These are phyloP conservation scores for Stenoptilia bipunctidactyla DNA, from an alignment of 2,888 invertebrate genomes.

Conservation along the genomic window DNA sequence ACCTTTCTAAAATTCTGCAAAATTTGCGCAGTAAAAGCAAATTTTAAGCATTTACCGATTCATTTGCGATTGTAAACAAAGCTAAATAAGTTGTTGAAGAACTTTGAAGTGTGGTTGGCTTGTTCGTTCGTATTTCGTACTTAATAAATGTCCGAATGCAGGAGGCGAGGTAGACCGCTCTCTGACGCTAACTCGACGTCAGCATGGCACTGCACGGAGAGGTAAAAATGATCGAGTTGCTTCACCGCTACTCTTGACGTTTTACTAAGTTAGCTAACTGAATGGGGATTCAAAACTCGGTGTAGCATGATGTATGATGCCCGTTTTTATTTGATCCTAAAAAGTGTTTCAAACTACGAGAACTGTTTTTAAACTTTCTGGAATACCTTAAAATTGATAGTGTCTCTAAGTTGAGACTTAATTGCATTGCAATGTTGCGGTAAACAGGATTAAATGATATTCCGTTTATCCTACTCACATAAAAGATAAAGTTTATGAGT, in stretches of 20 bases:
- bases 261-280: slow-evolving; percentile 19
- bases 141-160: slow-evolving; percentile 47
- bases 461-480: too few species aligned
- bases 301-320: neutral
- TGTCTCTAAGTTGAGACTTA: too few species aligned
- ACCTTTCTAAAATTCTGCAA: neutral
- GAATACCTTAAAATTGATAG: too few species aligned
- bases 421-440: too few species aligned
- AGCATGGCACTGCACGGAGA: slow-evolving; percentile 30
- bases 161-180: slow-evolving; percentile 15
- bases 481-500: too few species aligned
- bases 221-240: slow-evolving; percentile 41
- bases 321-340: too few species aligned
- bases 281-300: slow-evolving; percentile 11
- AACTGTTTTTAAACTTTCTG: too few species aligned
- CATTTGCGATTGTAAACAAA: slow-evolving; percentile 16
- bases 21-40: neutral
- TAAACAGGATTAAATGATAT: too few species aligned
- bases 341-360: too few species aligned
- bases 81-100: slow-evolving; percentile 24
- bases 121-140: slow-evolving; percentile 38
- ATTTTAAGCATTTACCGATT: slow-evolving; percentile 2
- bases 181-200: slow-evolving; percentile 27
- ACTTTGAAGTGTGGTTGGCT: slow-evolving; percentile 22
- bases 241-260: slow-evolving; percentile 23